Conservation (phyloP, 2,113 vertebrate genomes). For the Cavia aperea region DNA sequence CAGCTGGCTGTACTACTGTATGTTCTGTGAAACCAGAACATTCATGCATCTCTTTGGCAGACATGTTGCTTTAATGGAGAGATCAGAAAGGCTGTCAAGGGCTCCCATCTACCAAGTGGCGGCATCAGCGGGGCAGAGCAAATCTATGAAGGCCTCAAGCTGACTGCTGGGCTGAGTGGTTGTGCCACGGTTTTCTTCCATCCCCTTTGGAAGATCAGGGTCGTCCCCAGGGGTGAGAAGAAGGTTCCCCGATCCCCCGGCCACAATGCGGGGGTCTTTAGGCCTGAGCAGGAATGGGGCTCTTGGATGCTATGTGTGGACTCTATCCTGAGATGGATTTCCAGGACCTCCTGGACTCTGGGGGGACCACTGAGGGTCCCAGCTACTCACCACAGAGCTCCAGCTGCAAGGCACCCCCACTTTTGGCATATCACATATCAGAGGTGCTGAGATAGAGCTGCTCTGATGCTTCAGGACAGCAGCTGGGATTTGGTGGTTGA, state of each 20-base stretch:
- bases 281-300: background rate
- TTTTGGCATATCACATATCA: background rate
- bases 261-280: background rate
- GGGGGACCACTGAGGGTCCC: background rate
- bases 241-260: background rate
- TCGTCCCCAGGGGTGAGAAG: background rate
- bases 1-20: too few species aligned
- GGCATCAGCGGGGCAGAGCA: background rate
- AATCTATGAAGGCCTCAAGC: fast-evolving
- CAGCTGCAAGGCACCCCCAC: background rate
- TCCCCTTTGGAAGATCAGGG: too few species aligned
- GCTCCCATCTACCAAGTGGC: background rate
- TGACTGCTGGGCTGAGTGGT: background rate
- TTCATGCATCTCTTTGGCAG: background rate
- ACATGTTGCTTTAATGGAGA: background rate
- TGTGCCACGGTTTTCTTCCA: background rate
- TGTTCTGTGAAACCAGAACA: background rate
- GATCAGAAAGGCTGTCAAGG: background rate
- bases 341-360: background rate
- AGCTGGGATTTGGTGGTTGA: background rate
- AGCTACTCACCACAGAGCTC: background rate
- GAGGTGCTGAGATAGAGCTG: background rate
- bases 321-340: too few species aligned
- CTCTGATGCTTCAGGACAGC: background rate
- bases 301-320: background rate